A percentile compares a stretch with the other conserved stretches of the same genome.
phyloP scores from a whole-genome alignment of 2,113 vertebrate species.

The Petroica traversi region DNA sequence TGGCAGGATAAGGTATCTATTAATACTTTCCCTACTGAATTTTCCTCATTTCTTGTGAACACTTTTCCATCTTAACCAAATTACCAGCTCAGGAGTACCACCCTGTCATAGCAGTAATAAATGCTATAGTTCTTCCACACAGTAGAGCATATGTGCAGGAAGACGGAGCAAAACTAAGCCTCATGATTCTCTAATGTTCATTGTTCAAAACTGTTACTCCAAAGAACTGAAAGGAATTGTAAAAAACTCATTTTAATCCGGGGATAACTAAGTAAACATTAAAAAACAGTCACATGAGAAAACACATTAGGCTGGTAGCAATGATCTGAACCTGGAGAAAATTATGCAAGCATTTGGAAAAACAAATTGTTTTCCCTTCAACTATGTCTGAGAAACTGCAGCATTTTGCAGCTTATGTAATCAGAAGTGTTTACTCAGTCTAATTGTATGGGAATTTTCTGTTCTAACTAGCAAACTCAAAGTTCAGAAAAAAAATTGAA shows the following conservation, averaged over 20 bases:
- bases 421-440: neutral
- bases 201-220: neutral
- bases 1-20: neutral
- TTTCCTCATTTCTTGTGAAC: neutral
- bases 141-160: neutral
- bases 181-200: neutral
- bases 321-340: neutral
- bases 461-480: neutral
- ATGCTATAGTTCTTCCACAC: neutral
- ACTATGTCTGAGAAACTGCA: neutral
- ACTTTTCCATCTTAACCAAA: neutral
- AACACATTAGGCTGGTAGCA: neutral
- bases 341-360: neutral
- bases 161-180: neutral
- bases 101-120: neutral
- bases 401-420: neutral
- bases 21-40: neutral
- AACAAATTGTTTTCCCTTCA: neutral
- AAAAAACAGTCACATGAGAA: conserved; percentile 1
- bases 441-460: neutral
- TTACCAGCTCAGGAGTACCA: neutral
- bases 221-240: neutral
- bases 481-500: neutral
- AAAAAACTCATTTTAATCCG: neutral
- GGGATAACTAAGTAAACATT: neutral